These are phyloP conservation scores for Heliocidaris tuberculata DNA, from an alignment of 35 echinoderm and acorn worm genomes.

Conservation along the genomic window DNA sequence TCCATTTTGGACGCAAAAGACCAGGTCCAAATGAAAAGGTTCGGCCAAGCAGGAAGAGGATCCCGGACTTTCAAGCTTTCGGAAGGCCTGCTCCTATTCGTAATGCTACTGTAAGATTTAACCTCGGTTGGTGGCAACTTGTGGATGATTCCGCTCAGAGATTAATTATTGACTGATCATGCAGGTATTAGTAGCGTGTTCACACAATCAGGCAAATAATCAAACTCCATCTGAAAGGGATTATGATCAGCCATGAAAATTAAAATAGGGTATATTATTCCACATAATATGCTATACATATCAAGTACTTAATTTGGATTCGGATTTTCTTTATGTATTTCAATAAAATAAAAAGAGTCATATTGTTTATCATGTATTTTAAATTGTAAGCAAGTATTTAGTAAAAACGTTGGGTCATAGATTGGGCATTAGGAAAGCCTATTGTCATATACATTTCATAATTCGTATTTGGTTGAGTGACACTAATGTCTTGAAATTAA, in stretches of 20 bases:
- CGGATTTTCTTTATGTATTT: no score
- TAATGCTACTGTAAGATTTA: not conserved
- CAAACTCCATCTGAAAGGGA: not conserved
- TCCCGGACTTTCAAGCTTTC: not conserved
- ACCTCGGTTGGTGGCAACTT: not conserved
- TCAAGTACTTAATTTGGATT: no score
- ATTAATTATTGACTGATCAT: slow-evolving; percentile 13
- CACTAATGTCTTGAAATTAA: no score
- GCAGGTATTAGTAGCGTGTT: not conserved
- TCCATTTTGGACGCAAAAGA: not conserved
- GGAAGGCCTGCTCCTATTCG: not conserved
- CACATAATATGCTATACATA: no score
- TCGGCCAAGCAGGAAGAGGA: not conserved
- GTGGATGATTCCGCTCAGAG: not conserved
- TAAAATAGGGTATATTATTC: not conserved
- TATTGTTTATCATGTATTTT: no score
- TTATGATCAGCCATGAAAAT: not conserved
- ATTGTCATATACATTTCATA: no score
- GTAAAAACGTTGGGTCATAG: no score
- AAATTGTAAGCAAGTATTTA: no score
- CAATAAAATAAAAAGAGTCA: no score
- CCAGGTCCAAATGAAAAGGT: not conserved
- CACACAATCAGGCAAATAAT: not conserved
- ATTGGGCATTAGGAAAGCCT: no score
- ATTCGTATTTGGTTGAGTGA: no score